Evolutionary conservation across 2,888 invertebrate species (phyloP).

Genomic region (Heptascelio sp.): DNA sequence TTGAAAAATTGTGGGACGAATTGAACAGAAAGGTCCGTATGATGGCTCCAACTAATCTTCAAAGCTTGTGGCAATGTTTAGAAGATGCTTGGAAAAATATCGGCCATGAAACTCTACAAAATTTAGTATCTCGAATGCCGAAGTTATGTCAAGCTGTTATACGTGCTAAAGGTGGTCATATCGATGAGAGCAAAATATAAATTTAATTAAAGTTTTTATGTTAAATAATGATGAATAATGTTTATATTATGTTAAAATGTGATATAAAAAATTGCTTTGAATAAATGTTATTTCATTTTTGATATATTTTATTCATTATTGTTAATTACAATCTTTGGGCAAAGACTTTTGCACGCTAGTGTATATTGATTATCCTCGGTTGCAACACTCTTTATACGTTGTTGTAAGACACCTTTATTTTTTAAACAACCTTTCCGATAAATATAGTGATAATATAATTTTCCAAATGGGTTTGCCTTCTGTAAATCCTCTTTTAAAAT

Average conservation of each 20-base stretch:
- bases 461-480: too few species aligned
- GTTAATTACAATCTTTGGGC: not conserved
- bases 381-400: too few species aligned
- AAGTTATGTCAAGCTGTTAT: constrained; percentile 17
- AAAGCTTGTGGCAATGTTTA: constrained; percentile 10
- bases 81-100: not conserved
- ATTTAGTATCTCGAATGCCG: constrained; percentile 9
- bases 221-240: not conserved
- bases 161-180: constrained; percentile 16
- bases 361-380: too few species aligned
- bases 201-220: not conserved
- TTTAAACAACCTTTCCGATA: too few species aligned
- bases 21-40: constrained; percentile 23
- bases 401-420: too few species aligned
- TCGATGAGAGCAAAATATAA: constrained; percentile 18
- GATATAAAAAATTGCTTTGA: constrained; percentile 1
- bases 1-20: constrained; percentile 24
- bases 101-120: not conserved
- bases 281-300: constrained; percentile 14
- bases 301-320: constrained; percentile 9
- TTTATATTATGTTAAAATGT: constrained; percentile 5
- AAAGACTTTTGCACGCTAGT: too few species aligned
- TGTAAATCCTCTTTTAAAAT: too few species aligned
- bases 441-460: too few species aligned
- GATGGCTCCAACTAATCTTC: constrained; percentile 10